Percentiles rank a stretch among this genome's conserved stretches.
Conservation (phyloP, 2,797 vertebrate genomes). For the Sebastes jordani region DNA sequence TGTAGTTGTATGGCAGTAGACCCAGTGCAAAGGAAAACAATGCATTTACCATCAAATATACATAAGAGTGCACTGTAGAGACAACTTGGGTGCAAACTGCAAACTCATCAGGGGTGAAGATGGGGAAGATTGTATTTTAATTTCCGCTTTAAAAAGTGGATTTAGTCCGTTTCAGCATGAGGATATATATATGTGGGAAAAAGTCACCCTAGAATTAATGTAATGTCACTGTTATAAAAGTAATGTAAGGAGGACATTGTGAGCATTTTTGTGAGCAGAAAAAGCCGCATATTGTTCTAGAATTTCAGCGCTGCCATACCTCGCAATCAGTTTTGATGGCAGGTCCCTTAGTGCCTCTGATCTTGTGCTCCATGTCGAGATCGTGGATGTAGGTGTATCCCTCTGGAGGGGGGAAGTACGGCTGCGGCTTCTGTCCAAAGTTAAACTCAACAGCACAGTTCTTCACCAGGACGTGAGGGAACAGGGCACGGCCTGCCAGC, state of each 20-base stretch:
- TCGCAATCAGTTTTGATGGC: constrained; percentile 90
- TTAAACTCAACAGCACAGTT: constrained; percentile 95
- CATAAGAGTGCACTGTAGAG: too few species aligned
- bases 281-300: neutral
- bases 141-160: neutral
- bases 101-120: too few species aligned
- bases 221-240: neutral
- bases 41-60: too few species aligned
- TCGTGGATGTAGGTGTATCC: constrained; percentile 91
- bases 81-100: too few species aligned
- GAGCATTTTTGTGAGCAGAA: neutral
- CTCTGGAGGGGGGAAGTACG: constrained; percentile 85
- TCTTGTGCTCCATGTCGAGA: constrained; percentile 80
- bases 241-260: neutral
- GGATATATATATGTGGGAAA: neutral
- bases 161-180: neutral
- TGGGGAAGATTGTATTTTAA: too few species aligned
- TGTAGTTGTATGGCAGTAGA: too few species aligned
- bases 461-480: constrained; percentile 92
- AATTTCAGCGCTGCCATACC: constrained; percentile 67
- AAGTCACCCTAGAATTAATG: neutral
- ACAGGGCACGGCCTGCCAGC: constrained; percentile 85
- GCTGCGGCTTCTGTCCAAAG: constrained; percentile 87
- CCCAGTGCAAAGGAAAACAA: too few species aligned
- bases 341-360: constrained; percentile 87